Base-by-base conservation (phyloP, 2,888 invertebrate genomes). In the Philonicus albiceps region DNA sequence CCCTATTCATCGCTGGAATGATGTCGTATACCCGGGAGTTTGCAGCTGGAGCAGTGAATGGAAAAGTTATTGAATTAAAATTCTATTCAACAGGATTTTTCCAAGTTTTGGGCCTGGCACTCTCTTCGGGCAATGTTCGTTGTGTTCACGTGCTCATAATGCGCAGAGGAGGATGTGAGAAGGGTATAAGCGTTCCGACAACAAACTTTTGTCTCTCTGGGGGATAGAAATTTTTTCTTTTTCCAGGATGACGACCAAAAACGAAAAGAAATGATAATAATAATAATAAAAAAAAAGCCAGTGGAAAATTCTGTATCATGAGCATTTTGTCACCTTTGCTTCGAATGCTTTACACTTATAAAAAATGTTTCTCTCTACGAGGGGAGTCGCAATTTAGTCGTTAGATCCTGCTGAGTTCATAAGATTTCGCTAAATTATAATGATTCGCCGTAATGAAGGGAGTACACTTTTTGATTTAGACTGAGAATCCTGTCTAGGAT, bases 11-110 rank as follows among this genome's bases (percentile, higher is more conserved):
- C 84, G 55, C 73, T 43, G 34, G 34, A 43, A 84, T 73, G 84
- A 81, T 64, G 84, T 73, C 73, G 84, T 73, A 43, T 73, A 73
- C 72, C 84, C 22, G 27, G 27, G 84, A 84, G 84, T 84, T 73
- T 72, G 72, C 11, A 73, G 84, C 84, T 34, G 34, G 27, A 55
- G 73, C 73, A 43, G 19, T 40, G 43, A 34, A 84, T 43, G 73
- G 73, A 84, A 84, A 84, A 84, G 84, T 84, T 84, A 84, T 84
- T 84, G 84, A 84, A 84, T 84, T 84, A 84, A 84, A 84, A 84
- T 84, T 84, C 84, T 84, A 84, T 84, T 84, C 84, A 84, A 72
- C 73, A 55, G 73, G 84, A 84, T 84, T 84, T 84, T 73, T 73
- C 84, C 84, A 84, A 73, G 72, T 73, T n/a, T n/a, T 73, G 72